Base-by-base conservation (phyloP, 2,888 invertebrate genomes). In the Habrosyne pyritoides region DNA sequence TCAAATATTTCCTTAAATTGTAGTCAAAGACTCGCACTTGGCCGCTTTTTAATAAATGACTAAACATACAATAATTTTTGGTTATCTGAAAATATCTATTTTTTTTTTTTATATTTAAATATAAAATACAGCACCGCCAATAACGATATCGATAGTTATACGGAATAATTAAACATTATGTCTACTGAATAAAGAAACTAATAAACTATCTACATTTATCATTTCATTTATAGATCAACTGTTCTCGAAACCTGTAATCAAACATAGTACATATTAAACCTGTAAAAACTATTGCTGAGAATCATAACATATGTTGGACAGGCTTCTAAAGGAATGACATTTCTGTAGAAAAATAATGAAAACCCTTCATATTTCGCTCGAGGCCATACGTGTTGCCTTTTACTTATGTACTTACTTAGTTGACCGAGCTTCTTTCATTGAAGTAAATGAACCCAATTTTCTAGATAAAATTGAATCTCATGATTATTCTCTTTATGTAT, bases 241-340 rank as follows among this genome's bases (percentile, higher is more conserved):
- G 12, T 14, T 42, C 42, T 33, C n/a, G 33, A 42, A 42, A 18
- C 42, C 42, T 42, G n/a, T 42, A 42, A 42, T 42, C 42, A 42
- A 6, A 42, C 18, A 42, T 42, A 42, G 8, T 8, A 42, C 18
- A 42, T 42, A 42, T 42, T 14, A 42, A 42, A 8, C 18, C 14
- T 42, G 18, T 42, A 42, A 42, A 42, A 18, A 42, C 42, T 42
- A 18, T 42, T 42, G 42, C 42, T 42, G 42, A 18, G 42, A 42
- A 42, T 42, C 18, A 18, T 42, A 42, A 2, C 42, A 42, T n/a
- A 42, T 42, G 42, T 42, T 18, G 18, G 14, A 18, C 7, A 42
- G 18, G 42, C 42, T 42, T 42, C 18, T 42, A 42, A 42, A 2
- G 42, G 42, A 42, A 18, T 18, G 42, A 42, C 18, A 42, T 42